These are phyloP conservation scores for Hydropotes inermis DNA, from an alignment of 2,113 vertebrate genomes.

Conservation along the genomic window DNA sequence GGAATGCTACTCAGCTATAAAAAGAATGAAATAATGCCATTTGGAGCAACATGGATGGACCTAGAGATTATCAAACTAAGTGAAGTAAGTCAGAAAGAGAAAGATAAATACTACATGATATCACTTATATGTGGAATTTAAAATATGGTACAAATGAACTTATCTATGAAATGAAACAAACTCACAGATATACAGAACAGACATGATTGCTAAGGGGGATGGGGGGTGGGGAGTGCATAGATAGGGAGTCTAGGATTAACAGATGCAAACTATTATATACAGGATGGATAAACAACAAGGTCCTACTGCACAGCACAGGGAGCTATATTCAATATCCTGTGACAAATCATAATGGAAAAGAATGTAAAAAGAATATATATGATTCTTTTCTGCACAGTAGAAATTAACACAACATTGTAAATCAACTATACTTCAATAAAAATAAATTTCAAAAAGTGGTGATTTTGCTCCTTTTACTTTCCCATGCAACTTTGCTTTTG, in stretches of 20 bases:
- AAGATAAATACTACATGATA: neutral
- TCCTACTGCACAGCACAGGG: neutral
- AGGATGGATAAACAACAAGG: neutral
- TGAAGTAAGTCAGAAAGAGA: neutral
- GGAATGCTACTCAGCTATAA: neutral
- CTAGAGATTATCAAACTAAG: neutral
- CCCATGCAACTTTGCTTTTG: neutral
- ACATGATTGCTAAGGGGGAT: neutral
- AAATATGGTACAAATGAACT: neutral
- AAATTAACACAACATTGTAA: neutral
- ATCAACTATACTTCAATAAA: neutral
- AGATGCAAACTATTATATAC: neutral
- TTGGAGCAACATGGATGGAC: neutral
- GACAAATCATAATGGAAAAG: neutral
- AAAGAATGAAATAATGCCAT: neutral
- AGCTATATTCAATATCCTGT: neutral
- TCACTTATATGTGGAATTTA: neutral
- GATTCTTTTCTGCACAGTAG: neutral
- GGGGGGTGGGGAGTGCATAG: neutral
- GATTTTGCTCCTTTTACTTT: neutral
- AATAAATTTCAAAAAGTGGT: neutral
- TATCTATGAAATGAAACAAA: neutral
- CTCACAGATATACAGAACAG: neutral
- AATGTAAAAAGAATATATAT: neutral
- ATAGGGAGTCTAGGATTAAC: neutral